These are phyloP conservation scores for Enteromius trimaculatus DNA, from an alignment of 2,797 vertebrate species.

Conservation along the genomic window DNA sequence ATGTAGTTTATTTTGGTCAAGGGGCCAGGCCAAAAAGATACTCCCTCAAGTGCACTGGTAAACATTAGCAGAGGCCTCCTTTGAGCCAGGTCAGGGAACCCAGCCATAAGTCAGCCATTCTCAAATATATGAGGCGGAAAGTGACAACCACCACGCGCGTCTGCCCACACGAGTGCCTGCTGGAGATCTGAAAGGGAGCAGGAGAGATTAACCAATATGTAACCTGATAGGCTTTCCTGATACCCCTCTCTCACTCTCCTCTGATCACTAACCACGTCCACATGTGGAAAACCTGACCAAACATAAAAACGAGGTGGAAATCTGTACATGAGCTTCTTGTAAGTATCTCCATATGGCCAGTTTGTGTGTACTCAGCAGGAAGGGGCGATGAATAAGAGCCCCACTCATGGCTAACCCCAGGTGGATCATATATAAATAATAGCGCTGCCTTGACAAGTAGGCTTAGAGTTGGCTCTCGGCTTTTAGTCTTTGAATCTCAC, in stretches of 20 bases:
- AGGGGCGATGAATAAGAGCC: constrained; percentile 51
- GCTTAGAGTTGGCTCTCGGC: neutral
- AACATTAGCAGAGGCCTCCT: constrained; percentile 22
- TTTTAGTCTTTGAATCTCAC: constrained; percentile 15
- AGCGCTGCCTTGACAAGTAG: constrained; percentile 48
- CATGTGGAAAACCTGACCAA: constrained; percentile 71
- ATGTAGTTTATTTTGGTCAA: constrained; percentile 24
- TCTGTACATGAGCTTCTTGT: constrained; percentile 80
- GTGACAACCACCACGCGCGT: constrained; percentile 14
- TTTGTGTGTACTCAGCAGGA: constrained; percentile 59
- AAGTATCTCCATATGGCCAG: constrained; percentile 79
- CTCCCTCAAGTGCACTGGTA: constrained; percentile 23
- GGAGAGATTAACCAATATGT: constrained; percentile 41
- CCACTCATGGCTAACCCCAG: constrained; percentile 62
- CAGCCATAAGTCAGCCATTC: constrained; percentile 15
- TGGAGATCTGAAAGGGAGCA: constrained; percentile 18
- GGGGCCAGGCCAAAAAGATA: constrained; percentile 31
- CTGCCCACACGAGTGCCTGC: constrained; percentile 19
- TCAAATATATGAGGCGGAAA: constrained; percentile 44
- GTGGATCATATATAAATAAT: constrained; percentile 64
- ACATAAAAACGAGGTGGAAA: constrained; percentile 68
- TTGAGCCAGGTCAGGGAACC: constrained; percentile 35
- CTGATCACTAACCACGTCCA: constrained; percentile 72
- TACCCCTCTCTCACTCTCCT: constrained; percentile 58
- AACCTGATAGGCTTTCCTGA: constrained; percentile 48